Percentiles rank a stretch among this genome's conserved stretches.
Evolutionary conservation across 37 sponge, comb jelly and placozoan genomes (phyloP).

Genomic region (Halisarca cf. caerulea): DNA sequence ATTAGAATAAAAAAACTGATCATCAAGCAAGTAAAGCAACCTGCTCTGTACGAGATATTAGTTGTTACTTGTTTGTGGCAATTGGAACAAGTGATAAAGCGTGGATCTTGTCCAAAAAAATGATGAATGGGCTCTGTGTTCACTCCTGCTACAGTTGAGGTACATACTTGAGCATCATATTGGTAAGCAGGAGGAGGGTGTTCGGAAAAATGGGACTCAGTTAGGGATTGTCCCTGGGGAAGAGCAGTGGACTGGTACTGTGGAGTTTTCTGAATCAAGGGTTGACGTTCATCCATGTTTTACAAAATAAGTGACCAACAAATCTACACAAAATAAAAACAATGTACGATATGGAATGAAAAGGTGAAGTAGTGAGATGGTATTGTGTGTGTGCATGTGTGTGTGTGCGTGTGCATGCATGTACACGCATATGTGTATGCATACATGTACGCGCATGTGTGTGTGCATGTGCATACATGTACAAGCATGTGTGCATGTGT

Average conservation of each 20-base stretch:
- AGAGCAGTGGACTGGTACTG: not conserved
- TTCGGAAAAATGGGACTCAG: slow-evolving; percentile 58
- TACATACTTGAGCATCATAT: not conserved
- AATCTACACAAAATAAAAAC: too few species aligned
- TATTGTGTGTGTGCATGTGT: not conserved
- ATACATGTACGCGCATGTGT: not conserved
- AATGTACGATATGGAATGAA: too few species aligned
- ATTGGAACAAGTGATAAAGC: slow-evolving; percentile 41
- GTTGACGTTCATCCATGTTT: slow-evolving; percentile 14
- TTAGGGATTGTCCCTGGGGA: too few species aligned
- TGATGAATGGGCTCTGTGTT: too few species aligned
- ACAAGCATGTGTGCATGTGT: not conserved
- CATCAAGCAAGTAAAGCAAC: too few species aligned
- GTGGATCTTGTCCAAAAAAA: not conserved
- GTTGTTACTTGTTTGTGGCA: slow-evolving; percentile 89
- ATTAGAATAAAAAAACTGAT: too few species aligned
- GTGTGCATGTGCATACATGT: not conserved
- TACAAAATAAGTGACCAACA: too few species aligned
- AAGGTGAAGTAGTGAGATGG: too few species aligned
- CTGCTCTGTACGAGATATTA: too few species aligned
- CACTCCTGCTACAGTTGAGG: not conserved
- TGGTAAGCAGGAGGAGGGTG: too few species aligned
- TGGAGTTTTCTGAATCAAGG: slow-evolving; percentile 7
- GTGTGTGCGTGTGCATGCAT: too few species aligned
- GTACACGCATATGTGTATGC: too few species aligned